Base-by-base conservation (phyloP, 2,113 vertebrate genomes). In the Tinamus guttatus region DNA sequence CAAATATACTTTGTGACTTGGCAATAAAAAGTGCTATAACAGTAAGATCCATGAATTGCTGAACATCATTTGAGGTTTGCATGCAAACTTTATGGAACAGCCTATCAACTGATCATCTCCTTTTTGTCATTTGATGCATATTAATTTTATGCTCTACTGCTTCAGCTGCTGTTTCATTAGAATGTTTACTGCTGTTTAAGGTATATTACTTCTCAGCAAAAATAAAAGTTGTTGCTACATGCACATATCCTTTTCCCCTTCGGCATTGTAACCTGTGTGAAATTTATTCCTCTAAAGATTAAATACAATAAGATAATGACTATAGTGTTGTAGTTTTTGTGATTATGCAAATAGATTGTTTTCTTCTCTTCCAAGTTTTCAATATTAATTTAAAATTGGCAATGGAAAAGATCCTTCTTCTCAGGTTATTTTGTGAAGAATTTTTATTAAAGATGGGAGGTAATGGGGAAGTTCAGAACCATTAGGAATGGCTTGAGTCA, bases 71-170 rank as follows among this genome's bases (percentile, higher is more conserved):
- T 95, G 93, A 95, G 97, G 97, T 94, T 96, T 90, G 75, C 75
- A 95, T 96, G 85, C 67, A 95, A 88, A 95, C 43, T 93, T 96
- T 97, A 94, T 95, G 86, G 92, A 95, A 95, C 64, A 96, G 20
- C 65, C 70, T 94, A 95, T 95, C 91, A 95, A 91, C 83, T 84
- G 87, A 96, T 97, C 92, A 96, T 95, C 87, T 94, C 81, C 60
- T 79, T 75, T 89, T 87, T 95, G 92, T 94, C 82, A 93, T 93
- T 96, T 93, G 94, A 93, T 95, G 86, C 87, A 93, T 95, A 95
- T 97, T 97, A 94, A 96, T 95, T 97, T 97, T 92, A 95, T 93
- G 96, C 89, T 96, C 81, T 89, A 94, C 52, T 97, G 95, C 94
- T 91, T 95, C 91, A 82, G 95, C 81, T 95, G 83, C 36, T 91